These are phyloP conservation scores for Nyctereutes procyonoides DNA, from an alignment of 2,113 vertebrate species.

Conservation along the genomic window DNA sequence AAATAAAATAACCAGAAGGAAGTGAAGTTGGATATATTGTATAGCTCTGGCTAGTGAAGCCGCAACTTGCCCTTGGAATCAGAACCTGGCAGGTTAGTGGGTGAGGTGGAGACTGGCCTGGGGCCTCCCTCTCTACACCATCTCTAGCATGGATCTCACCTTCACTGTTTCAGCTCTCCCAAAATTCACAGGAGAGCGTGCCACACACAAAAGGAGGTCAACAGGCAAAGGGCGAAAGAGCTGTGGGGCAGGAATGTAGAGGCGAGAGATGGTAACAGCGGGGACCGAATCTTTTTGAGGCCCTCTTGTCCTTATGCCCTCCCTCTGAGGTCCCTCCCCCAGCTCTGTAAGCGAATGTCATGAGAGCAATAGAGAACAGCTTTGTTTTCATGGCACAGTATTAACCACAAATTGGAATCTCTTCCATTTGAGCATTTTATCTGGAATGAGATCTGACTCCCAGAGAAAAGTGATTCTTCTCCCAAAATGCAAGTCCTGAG, in stretches of 20 bases:
- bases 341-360: neutral
- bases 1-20: neutral
- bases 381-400: neutral
- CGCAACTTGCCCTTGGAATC: neutral
- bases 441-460: conserved; percentile 16
- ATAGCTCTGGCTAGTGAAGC: neutral
- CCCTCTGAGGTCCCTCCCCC: neutral
- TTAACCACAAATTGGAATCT: conserved; percentile 11
- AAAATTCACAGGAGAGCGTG: neutral
- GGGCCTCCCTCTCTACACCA: neutral
- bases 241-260: neutral
- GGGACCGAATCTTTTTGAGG: neutral
- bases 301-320: neutral
- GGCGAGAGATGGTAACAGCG: neutral
- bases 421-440: neutral
- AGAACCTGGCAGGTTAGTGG: neutral
- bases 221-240: neutral
- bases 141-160: neutral
- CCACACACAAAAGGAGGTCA: neutral
- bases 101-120: neutral
- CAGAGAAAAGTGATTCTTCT: neutral
- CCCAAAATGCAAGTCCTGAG: conserved; percentile 17
- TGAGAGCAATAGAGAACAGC: neutral
- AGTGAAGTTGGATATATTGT: neutral
- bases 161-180: neutral